Percentiles rank a stretch among this genome's conserved stretches.
Conservation (phyloP, 2,797 vertebrate genomes). For the Nothura maculosa region DNA sequence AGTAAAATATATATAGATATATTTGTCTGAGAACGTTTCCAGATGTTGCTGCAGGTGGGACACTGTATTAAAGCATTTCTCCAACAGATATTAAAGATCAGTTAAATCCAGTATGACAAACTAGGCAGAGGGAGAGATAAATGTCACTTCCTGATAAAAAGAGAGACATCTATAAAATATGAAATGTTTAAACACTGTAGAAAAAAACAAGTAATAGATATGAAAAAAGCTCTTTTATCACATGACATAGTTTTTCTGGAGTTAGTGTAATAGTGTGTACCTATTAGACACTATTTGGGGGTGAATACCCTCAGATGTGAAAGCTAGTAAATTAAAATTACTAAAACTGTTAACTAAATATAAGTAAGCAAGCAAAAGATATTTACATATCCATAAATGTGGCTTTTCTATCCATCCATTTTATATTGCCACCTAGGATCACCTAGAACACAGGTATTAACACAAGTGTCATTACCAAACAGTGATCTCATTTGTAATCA, state of each 20-base stretch:
- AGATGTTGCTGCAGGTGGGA: background rate
- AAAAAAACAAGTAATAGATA: background rate
- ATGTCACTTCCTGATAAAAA: background rate
- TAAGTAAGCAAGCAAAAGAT: too few species aligned
- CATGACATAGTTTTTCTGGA: background rate
- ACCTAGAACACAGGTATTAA: background rate
- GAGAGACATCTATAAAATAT: background rate
- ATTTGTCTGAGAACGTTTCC: background rate
- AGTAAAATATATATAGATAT: background rate
- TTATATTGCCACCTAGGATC: background rate
- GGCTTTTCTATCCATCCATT: too few species aligned
- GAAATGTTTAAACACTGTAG: background rate
- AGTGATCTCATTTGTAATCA: background rate
- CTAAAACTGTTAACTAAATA: too few species aligned
- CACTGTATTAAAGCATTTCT: conserved; percentile 22
- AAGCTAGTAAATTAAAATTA: too few species aligned
- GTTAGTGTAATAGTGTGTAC: background rate
- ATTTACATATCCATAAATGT: too few species aligned
- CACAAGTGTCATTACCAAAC: background rate
- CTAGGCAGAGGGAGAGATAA: background rate
- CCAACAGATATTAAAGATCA: background rate
- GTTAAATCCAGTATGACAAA: background rate
- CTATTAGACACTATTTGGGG: background rate
- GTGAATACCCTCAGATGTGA: background rate
- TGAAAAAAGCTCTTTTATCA: background rate